Evolutionary conservation across 1,140 invertebrate genomes (phyloP), one percentile per base, ranked within the genome.

Genomic region (Drosophila lowei): DNA sequence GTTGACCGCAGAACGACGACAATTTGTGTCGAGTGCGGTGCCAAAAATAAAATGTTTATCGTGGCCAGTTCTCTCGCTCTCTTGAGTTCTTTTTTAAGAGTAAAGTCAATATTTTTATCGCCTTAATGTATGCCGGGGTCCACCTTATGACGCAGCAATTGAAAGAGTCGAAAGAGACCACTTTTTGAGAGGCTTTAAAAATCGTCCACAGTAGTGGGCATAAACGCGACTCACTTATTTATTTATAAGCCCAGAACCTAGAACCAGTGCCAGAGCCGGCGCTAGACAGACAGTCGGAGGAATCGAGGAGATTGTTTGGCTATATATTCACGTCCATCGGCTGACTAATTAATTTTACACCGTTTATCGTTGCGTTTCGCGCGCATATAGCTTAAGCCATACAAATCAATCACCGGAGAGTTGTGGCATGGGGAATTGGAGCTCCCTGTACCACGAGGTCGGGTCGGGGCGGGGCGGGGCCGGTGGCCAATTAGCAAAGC

Each of bases 291-390:
- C 64, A 74, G 75, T 72, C 63, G 34, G 34, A 38, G 11, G 34
- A 5, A 5, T 38, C 11, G 77, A 71, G 73, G 38, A 44, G 28
- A 59, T 61, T 52, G 52, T 52, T 28, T 15, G 61, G 30, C 65
- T 41, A 46, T 60, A 61, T 42, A 65, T 64, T 65, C 50, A 64
- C 46, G 47, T 65, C 34, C 63, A 11, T 64, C 55, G 46, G 48
- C 15, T 60, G 77, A 76, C 74, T 85, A 86, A 85, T 85, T 85
- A 85, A 85, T 85, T 85, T 85, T 73, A 86, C 81, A 85, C 81
- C 81, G 81, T 86, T 85, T 86, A 86, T 80, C 80, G 77, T 72
- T 76, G 64, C 65, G 72, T 79, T 84, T 70, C 79, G 70, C 74
- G 64, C 70, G 71, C 70, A 66, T 71, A 62, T 59, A 64, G 74